Percentiles rank a stretch among this genome's conserved stretches.
phyloP scores from a whole-genome alignment of 1,140 invertebrate species.

The Drosophila kanapiae region DNA sequence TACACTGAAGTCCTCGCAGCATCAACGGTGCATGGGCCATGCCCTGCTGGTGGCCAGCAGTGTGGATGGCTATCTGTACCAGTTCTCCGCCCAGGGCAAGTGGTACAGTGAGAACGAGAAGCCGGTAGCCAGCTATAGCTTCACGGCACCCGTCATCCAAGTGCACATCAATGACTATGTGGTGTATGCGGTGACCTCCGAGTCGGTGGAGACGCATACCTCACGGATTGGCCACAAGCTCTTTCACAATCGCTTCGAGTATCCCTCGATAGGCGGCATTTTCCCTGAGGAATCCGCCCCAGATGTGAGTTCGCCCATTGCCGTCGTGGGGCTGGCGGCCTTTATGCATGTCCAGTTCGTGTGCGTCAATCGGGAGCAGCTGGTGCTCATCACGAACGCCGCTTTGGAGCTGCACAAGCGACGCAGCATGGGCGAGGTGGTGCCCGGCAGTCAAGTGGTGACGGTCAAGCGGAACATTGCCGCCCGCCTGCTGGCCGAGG shows the following conservation, averaged over 20 bases:
- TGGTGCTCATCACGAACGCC: conserved; percentile 87
- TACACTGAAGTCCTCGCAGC: conserved; percentile 72
- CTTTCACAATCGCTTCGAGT: conserved; percentile 82
- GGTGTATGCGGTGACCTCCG: conserved; percentile 91
- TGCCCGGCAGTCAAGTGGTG: conserved; percentile 36
- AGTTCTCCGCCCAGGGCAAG: conserved; percentile 82
- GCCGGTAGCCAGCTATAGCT: conserved; percentile 87
- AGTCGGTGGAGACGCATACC: conserved; percentile 92
- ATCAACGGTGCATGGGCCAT: conserved; percentile 76
- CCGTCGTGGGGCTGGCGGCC: conserved; percentile 90
- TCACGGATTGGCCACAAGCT: conserved; percentile 88
- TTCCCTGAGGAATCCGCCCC: conserved; percentile 86
- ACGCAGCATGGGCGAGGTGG: conserved; percentile 72
- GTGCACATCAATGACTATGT: conserved; percentile 89
- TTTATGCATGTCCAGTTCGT: conserved; percentile 90
- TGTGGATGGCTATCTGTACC: conserved; percentile 81
- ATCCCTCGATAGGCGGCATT: conserved; percentile 66
- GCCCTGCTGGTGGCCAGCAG: conserved; percentile 76
- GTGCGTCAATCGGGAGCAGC: conserved; percentile 87
- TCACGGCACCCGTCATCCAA: conserved; percentile 89
- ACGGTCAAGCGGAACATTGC: conserved; percentile 75
- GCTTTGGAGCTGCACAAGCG: conserved; percentile 65
- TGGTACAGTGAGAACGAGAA: conserved; percentile 84
- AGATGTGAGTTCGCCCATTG: conserved; percentile 88
- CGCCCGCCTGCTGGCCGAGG: conserved; percentile 72